Evolutionary conservation across 2,888 invertebrate species (phyloP).

Genomic region (Philereme vetulata): DNA sequence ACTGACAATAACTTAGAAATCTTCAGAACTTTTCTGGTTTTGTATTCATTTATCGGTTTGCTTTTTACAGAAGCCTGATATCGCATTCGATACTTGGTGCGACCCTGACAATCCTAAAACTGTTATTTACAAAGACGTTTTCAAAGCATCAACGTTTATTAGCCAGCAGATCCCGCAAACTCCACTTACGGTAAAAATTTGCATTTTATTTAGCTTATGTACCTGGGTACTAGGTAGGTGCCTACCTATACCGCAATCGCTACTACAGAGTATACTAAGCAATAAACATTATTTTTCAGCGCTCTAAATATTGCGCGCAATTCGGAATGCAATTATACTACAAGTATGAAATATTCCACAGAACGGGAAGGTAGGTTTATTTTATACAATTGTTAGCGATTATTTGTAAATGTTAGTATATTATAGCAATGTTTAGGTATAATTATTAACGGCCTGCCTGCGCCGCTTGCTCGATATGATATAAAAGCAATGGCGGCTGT

Average conservation of each 20-base stretch:
- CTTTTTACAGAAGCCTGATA: conserved; percentile 46
- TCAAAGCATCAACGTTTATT: conserved; percentile 83
- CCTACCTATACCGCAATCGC: neutral
- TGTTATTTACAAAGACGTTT: conserved; percentile 81
- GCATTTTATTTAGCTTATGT: no score
- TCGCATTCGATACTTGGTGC: conserved; percentile 53
- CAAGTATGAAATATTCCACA: conserved; percentile 94
- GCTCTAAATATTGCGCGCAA: conserved; percentile 86
- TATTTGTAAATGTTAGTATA: no score
- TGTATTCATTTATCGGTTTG: neutral
- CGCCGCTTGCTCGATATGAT: no score
- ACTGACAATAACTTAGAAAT: neutral
- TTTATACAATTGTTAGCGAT: no score
- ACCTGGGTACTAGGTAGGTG: neutral
- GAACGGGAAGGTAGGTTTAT: conserved; percentile 89
- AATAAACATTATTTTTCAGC: conserved; percentile 73
- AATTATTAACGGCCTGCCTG: no score
- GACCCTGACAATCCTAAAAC: conserved; percentile 58
- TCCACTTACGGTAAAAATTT: conserved; percentile 28
- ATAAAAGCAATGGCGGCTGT: no score
- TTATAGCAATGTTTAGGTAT: no score
- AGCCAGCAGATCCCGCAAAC: conserved; percentile 77
- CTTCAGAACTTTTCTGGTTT: neutral
- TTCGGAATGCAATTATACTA: conserved; percentile 91
- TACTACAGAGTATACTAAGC: neutral